A percentile compares a stretch with the other conserved stretches of the same genome.
Evolutionary conservation across 2,888 invertebrate genomes (phyloP).

Genomic region (Ophioninae sp.): DNA sequence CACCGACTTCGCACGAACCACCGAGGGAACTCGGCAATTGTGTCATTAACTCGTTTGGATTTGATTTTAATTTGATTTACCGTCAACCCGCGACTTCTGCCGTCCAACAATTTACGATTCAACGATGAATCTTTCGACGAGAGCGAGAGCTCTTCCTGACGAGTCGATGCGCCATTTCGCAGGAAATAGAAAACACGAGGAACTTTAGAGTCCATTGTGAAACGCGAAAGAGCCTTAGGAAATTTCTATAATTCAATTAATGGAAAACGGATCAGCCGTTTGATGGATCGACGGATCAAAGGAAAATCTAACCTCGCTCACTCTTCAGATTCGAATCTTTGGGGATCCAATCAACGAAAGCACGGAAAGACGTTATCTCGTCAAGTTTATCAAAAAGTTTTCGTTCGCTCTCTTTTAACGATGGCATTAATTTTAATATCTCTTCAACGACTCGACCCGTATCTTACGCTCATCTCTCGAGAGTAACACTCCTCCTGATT

Average conservation of each 20-base stretch:
- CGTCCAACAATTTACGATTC: constrained; percentile 29
- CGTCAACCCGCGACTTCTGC: background rate
- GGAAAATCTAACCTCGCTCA: background rate
- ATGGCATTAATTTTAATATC: constrained; percentile 62
- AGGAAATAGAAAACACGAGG: background rate
- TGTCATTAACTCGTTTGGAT: constrained; percentile 64
- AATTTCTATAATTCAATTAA: background rate
- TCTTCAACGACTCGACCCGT: constrained; percentile 58
- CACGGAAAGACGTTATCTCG: constrained; percentile 51
- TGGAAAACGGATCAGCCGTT: background rate
- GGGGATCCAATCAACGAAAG: constrained; percentile 29
- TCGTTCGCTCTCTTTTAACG: constrained; percentile 43
- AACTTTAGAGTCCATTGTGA: background rate
- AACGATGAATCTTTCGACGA: background rate
- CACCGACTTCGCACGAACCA: constrained; percentile 20
- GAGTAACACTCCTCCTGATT: constrained; percentile 28
- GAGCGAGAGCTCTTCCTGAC: background rate
- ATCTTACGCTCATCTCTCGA: constrained; percentile 52
- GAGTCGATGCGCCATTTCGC: background rate
- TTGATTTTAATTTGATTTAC: constrained; percentile 63
- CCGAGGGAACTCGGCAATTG: constrained; percentile 49
- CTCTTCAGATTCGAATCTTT: constrained; percentile 2
- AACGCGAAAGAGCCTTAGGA: background rate
- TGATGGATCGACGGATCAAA: background rate
- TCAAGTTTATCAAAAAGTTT: constrained; percentile 57